Evolutionary conservation across 2,888 invertebrate species (phyloP).

Genomic region (Chydorus sphaericus): DNA sequence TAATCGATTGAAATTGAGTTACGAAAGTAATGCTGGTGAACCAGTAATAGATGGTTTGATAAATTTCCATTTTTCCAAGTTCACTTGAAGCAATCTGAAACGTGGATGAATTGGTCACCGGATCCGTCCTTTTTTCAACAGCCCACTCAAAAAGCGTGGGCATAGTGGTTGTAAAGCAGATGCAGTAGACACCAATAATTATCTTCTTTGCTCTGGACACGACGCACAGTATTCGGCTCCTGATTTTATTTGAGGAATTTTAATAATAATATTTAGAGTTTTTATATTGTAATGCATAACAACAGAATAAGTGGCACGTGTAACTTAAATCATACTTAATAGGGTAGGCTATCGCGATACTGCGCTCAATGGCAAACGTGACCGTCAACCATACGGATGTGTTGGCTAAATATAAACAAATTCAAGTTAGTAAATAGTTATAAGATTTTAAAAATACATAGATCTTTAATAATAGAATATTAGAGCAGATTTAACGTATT

Average conservation of each 20-base stretch:
- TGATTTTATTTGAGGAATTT: too few relatives aligned
- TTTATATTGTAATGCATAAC: too few relatives aligned
- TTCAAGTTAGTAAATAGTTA: too few relatives aligned
- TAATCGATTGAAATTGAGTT: too few relatives aligned
- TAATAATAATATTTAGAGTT: too few relatives aligned
- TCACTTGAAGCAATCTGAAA: constrained; percentile 22
- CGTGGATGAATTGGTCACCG: constrained; percentile 8
- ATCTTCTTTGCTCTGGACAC: constrained; percentile 51
- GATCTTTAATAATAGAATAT: too few relatives aligned
- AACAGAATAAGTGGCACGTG: too few relatives aligned
- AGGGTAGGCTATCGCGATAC: constrained; percentile 61
- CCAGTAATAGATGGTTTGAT: constrained; percentile 46
- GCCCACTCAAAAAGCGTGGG: constrained; percentile 50
- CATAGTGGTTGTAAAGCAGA: constrained; percentile 45
- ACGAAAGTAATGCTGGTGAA: constrained; percentile 43
- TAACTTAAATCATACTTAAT: too few relatives aligned
- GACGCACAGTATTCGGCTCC: constrained; percentile 47
- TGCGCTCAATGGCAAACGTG: constrained; percentile 58
- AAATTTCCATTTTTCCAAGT: constrained; percentile 37
- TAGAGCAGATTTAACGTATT: too few relatives aligned
- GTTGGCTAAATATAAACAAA: constrained; percentile 39
- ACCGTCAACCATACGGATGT: constrained; percentile 60
- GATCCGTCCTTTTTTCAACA: constrained; percentile 23
- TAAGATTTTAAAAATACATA: too few relatives aligned
- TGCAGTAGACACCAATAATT: constrained; percentile 40